These are phyloP conservation scores for Pterocles gutturalis DNA, from an alignment of 2,113 vertebrate genomes.

Conservation along the genomic window DNA sequence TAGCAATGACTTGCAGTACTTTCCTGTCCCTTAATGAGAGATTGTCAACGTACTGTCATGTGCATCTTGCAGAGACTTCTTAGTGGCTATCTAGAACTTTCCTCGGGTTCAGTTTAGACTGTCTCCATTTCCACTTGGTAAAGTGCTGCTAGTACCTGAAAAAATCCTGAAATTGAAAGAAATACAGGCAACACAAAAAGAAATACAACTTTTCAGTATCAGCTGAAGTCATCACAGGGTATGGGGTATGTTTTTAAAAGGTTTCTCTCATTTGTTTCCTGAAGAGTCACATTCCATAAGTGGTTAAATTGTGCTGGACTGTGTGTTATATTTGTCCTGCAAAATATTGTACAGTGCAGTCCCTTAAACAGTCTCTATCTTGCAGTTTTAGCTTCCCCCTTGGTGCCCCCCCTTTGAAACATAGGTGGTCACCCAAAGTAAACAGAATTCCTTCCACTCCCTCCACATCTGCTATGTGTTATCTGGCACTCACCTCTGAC, in stretches of 20 bases:
- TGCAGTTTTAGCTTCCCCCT: background rate
- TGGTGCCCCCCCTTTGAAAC: background rate
- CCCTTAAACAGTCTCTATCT: background rate
- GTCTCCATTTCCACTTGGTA: background rate
- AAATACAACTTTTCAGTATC: background rate
- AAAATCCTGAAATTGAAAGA: background rate
- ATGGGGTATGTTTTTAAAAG: background rate
- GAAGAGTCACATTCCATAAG: background rate
- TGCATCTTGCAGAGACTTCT: background rate
- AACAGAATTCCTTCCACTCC: conserved; percentile 63
- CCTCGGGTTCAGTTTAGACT: background rate
- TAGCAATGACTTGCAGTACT: background rate
- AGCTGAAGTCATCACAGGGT: background rate
- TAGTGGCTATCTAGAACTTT: background rate
- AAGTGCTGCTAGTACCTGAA: background rate
- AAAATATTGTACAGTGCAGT: background rate
- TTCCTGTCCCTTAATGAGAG: background rate
- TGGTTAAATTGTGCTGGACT: background rate
- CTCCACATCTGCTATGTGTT: conserved; percentile 57
- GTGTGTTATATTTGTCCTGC: background rate
- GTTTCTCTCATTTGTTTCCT: background rate
- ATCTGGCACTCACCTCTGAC: conserved; percentile 65
- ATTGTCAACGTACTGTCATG: background rate
- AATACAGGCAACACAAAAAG: background rate
- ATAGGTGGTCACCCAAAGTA: conserved; percentile 59